Base-by-base conservation (phyloP, 1,140 invertebrate genomes). In the Drosophila pallidifrons region DNA sequence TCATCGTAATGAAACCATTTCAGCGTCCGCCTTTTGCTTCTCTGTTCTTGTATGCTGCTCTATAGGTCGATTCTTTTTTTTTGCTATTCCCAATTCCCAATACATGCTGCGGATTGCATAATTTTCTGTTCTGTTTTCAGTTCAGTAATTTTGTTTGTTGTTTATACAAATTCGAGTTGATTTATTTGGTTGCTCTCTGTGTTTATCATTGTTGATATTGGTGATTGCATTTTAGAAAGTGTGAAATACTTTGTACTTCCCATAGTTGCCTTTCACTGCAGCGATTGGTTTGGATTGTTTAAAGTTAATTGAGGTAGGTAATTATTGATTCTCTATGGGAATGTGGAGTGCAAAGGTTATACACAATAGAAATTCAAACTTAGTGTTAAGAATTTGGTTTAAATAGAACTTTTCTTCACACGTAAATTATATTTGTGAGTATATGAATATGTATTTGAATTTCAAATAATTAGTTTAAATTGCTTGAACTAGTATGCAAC, bases 21-120 rank as follows among this genome's bases (percentile, higher is more conserved):
- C 82, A 81, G 82, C 82, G 78, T 75, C 81, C 54, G 61, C 63
- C 47, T 55, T 38, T 64, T 79, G 75, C 55, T 49, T 54, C 66
- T 46, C 46, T 78, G 20, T 73, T 69, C 38, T 67, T 67, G 41
- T 54, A 25, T 61, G 32, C 55, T 35, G 51, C 51, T 75, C 47
- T 65, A 38, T 20, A 11, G 28, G 11, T 55, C 67, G 13, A 35
- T 69, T 70, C 64, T 67, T 72, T 66, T 72, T 67, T 52, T 38
- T 38, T 38, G 6, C 35, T 10, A 38, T 38, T 28, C 55, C 55
- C 64, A 49, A 32, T 69, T 59, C 32, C 73, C 68, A 74, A 78
- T 75, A 79, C 82, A 77, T 87, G 79, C 87, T 77, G 82, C 82
- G 74, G 82, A 86, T 87, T 87, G 82, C 82, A 87, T 82, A 87